Evolutionary conservation across 2,888 invertebrate genomes (phyloP), one percentile per base, ranked within the genome.

Genomic region (Sisyra terminalis): DNA sequence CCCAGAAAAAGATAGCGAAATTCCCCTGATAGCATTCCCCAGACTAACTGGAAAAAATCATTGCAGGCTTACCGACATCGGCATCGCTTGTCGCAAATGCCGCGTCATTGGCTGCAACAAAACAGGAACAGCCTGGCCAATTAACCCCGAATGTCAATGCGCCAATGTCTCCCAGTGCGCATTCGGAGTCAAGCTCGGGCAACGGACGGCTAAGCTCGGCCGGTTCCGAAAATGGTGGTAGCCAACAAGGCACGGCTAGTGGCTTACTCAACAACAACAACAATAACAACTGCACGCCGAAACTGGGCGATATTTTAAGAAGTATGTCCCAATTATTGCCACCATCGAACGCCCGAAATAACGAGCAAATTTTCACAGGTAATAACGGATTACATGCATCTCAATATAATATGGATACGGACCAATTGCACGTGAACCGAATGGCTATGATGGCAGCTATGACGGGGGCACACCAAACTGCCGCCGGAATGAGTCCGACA

Each of bases 101-200:
- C 17, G 43, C 45, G 32, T 32, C 34, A 32, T 38, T 45, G 17
- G 44, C 45, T 6, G 43, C 31, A 5, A 34, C 46, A 10, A 14
- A 35, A n/a, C 39, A 31, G 47, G 42, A 55, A 52, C 36, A 48
- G 60, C 59, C 52, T 56, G 66, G 57, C 65, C 73, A 47, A 73
- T 73, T 57, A 75, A 77, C 14, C 69, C 76, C 69, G 78, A 84
- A 11, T 85, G 43, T 37, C 2, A 30, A 37, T 17, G 37, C 43
- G n/a, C 43, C 43, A 2, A 37, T 43, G 38, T 30, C 86, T 38
- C 87, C 87, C 2, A 85, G 85, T 31, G 82, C 81, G 14, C 86
- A 86, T 60, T 86, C 86, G 37, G 88, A 88, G 61, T 84, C 84
- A 54, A 86, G 86, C 16, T 86, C 86, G 24, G 73, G 73, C 48